Base-by-base conservation (phyloP, 2,113 vertebrate genomes). In the Penelope pileata region DNA sequence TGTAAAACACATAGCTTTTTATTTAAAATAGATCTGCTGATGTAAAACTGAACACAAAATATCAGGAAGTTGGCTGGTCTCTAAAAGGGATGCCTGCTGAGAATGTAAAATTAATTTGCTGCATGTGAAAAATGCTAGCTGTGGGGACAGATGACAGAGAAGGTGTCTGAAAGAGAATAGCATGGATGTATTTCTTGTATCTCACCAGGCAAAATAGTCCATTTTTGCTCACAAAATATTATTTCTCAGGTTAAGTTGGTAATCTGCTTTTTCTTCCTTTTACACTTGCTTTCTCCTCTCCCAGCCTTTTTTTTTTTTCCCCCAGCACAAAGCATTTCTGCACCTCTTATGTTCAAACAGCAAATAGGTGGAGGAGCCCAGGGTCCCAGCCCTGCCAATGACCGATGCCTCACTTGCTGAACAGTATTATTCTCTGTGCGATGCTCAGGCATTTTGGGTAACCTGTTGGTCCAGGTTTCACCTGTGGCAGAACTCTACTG, bases 1-100 rank as follows among this genome's bases (percentile, higher is more conserved):
- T 93, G 89, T 95, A 86, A 96, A 97, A 86, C 94, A 92, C 91
- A 95, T 80, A 93, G 95, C 91, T 95, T 90, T 95, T 96, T 93
- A 94, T 96, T 97, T 92, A 91, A 95, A 95, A 68, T 86, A 95
- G 91, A 94, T 95, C 79, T 96, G 76, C 93, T 77, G 94, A 95
- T 96, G 92, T 54, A 88, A 92, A 96, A 81, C 92, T 34, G 73
- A 95, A 83, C 91, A 87, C 75, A 94, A 80, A 94, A 86, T 93
- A 93, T 78, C 91, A 91, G 90, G 83, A 90, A 90, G 90, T 81
- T 94, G 90, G 94, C 93, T 96, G 93, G 90, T 95, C 88, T 94
- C 90, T 94, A 26, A 86, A 91, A 96, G 90, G 40, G 45, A 83
- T 79, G 92, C 91, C 86, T 94, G 93, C 94, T 93, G 92, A 88